Base-by-base conservation (phyloP, 2,797 vertebrate genomes). In the Molossus molossus region DNA sequence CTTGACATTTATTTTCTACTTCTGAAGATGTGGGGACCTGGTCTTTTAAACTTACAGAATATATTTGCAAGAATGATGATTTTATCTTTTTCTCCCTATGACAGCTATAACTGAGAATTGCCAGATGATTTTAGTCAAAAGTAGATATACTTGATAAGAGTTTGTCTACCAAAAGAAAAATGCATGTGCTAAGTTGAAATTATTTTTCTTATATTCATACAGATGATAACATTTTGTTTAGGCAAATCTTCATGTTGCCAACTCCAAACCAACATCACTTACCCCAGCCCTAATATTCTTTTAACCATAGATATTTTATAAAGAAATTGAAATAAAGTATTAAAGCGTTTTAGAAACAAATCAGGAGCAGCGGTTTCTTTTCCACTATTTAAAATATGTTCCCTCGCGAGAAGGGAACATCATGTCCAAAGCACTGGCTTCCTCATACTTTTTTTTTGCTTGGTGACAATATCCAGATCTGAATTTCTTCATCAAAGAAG, bases 371-470 rank as follows among this genome's bases (percentile, higher is more conserved):
- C 9, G 37, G 12, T 82, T 95, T 90, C 67, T 97, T 96, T 94
- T 79, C 50, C 37, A 92, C 25, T 79, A 58, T 64, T 95, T 92
- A 82, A 94, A 95, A 82, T 96, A 80, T 75, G 64, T 90, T 87
- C n/a, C 33, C 90, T 82, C 62, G 62, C 37, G 73, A 82, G 45
- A 88, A 86, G 6, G 12, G 62, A 90, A 88, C 77, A 88, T 65
- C 48, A 48, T 53, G 58, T 90, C 18, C 58, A 55, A 82, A 92
- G 17, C n/a, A 80, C 8, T 65, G 40, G n/a, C 27, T 95, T 92
- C 64, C 40, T 90, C 69, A 53, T 23, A 20, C 33, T 50, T 2
- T 13, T 90, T 64, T 80, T 64, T 45, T 29, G 9, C 72, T 1
- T 40, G 60, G 23, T 90, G 67, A 96, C 79, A 90, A 79, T 92